Evolutionary conservation across 2,113 vertebrate genomes (phyloP), one percentile per base, ranked within the genome.

Genomic region (Datnioides undecimradiatus): DNA sequence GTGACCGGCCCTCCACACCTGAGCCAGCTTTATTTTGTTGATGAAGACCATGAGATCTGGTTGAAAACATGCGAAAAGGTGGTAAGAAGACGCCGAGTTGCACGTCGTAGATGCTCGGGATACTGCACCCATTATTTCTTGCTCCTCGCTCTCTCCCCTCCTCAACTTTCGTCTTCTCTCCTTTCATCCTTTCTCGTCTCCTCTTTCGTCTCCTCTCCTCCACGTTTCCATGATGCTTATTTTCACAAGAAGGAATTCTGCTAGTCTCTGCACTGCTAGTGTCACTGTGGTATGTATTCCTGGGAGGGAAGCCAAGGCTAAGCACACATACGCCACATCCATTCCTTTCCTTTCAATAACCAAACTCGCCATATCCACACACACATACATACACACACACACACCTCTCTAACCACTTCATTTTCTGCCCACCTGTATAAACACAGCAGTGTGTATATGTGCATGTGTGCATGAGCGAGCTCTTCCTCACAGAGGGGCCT

Each of bases 391-490:
- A 73, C 25, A 21, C 78, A 67, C 69, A 79, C 66, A 78, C 70
- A 66, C 72, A 76, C 72, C 64, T 85, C 25, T 23, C 75, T 72
- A 76, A 82, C 84, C 76, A 81, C 87, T 86, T 81, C 71, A 69
- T 91, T 87, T 90, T 89, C 69, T 70, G 62, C 79, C 88, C 92
- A 93, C 92, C 91, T 93, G 92, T 91, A 88, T 89, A 93, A 92
- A 93, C 91, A 93, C 60, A 86, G 78, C 85, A 63, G 77, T 77
- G 70, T 80, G 73, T 83, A 64, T 83, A 82, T 71, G 77, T 67
- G 78, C 45, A 69, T 85, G 82, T 80, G 73, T 87, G 75, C 82
- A 34, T 64, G 55, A 79, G 78, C 3, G 19, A 79, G 78, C 3
- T 16, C 64, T 67, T 62, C 85, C 77, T 64, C 77, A 91, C 87